Conservation (phyloP, 2,797 vertebrate genomes). For the Myripristis murdjan region DNA sequence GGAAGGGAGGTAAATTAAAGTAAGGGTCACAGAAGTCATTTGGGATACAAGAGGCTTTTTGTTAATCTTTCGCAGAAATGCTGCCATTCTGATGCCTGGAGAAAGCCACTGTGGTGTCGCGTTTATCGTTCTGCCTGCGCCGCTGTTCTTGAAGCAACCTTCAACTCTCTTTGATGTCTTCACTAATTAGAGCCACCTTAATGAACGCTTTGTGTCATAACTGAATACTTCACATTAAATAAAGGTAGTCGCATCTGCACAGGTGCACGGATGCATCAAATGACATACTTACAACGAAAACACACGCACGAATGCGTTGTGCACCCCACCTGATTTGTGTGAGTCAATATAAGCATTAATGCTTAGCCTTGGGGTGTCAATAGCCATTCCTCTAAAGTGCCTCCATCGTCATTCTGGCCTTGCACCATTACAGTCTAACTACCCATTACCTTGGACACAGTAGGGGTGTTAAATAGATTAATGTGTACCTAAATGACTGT, state of each 20-base stretch:
- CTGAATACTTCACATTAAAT: constrained; percentile 57
- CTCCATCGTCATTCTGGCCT: constrained; percentile 71
- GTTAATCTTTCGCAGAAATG: constrained; percentile 60
- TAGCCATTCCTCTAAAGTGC: constrained; percentile 75
- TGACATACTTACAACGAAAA: constrained; percentile 40
- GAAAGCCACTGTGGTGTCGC: constrained; percentile 67
- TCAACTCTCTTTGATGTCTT: constrained; percentile 71
- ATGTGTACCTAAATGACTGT: constrained; percentile 71
- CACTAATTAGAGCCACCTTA: constrained; percentile 68
- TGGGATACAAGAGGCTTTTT: constrained; percentile 51
- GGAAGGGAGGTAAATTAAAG: constrained; percentile 30
- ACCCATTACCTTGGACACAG: constrained; percentile 75
- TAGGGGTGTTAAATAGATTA: constrained; percentile 72
- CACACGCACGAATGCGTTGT: constrained; percentile 26
- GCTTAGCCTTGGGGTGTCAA: constrained; percentile 74
- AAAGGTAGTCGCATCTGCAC: background rate
- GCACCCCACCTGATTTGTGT: constrained; percentile 47
- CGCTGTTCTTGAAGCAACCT: constrained; percentile 76
- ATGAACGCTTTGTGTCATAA: constrained; percentile 68
- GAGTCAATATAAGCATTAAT: constrained; percentile 72
- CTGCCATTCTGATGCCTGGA: constrained; percentile 62
- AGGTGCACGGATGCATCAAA: constrained; percentile 26
- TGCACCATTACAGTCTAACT: constrained; percentile 77
- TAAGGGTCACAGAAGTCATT: constrained; percentile 61
- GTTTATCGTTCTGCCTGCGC: constrained; percentile 61